phyloP scores from a whole-genome alignment of 2,888 invertebrate species.

The Clostera curtula region DNA sequence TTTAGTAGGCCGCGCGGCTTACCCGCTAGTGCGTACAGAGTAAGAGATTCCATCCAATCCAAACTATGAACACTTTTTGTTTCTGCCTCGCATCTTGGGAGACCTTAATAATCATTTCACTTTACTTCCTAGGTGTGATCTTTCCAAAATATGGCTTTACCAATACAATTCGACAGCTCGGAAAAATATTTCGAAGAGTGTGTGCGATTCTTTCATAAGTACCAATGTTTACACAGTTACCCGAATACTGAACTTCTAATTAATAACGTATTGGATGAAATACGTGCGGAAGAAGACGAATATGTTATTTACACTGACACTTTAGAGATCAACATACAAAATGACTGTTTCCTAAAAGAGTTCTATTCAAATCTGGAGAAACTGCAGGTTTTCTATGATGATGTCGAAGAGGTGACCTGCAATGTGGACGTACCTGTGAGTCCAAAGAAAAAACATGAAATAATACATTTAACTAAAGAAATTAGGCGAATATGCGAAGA shows the following conservation, averaged over 20 bases:
- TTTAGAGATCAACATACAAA: constrained; percentile 19
- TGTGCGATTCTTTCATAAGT: constrained; percentile 72
- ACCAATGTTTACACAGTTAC: constrained; percentile 77
- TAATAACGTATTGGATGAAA: constrained; percentile 65
- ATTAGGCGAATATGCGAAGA: constrained; percentile 66
- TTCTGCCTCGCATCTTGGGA: no score
- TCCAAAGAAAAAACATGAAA: constrained; percentile 83
- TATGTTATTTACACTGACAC: constrained; percentile 27
- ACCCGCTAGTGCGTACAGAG: no score
- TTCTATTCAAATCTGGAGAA: constrained; percentile 35
- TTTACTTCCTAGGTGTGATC: no score
- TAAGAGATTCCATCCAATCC: no score
- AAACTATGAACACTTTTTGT: no score
- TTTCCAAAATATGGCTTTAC: constrained; percentile 42
- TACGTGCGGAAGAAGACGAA: constrained; percentile 53
- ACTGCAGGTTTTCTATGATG: constrained; percentile 25
- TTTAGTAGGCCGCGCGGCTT: no score
- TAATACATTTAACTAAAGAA: constrained; percentile 74
- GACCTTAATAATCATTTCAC: no score
- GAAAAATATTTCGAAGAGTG: constrained; percentile 73
- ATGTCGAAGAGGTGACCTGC: constrained; percentile 21
- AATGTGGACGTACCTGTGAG: constrained; percentile 50
- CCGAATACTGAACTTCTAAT: constrained; percentile 79
- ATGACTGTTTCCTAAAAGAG: constrained; percentile 27
- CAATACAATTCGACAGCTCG: constrained; percentile 28